Conservation (phyloP, 2,888 invertebrate species). For the Arrhopalites spinosus region DNA sequence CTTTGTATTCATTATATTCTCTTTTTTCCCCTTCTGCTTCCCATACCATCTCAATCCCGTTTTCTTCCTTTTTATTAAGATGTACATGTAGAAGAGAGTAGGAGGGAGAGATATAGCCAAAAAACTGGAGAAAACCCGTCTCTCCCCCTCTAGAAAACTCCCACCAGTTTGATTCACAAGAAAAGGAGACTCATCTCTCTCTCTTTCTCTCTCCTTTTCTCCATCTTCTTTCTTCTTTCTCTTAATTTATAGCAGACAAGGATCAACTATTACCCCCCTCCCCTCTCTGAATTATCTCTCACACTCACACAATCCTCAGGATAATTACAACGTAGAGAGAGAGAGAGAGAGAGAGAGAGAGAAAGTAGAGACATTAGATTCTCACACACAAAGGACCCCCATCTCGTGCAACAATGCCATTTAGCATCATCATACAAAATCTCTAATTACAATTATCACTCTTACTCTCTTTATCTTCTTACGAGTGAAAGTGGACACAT, state of each 20-base stretch:
- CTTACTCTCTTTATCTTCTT: too few relatives aligned
- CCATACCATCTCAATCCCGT: background rate
- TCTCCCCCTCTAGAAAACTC: background rate
- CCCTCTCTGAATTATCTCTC: background rate
- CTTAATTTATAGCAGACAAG: slow-evolving; percentile 15
- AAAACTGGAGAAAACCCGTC: background rate
- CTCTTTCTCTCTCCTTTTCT: background rate
- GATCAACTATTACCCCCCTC: slow-evolving; percentile 1
- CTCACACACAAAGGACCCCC: background rate
- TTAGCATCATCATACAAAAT: too few relatives aligned
- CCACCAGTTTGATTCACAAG: background rate
- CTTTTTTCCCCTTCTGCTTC: slow-evolving; percentile 4
- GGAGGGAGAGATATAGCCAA: too few relatives aligned
- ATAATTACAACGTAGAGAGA: background rate
- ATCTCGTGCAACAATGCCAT: too few relatives aligned
- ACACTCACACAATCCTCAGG: background rate
- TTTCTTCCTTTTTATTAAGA: too few relatives aligned
- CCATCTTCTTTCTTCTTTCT: background rate
- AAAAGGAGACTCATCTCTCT: background rate
- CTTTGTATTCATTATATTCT: slow-evolving; percentile 39
- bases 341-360: background rate
- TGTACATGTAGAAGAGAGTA: too few relatives aligned
- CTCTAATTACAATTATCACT: too few relatives aligned
- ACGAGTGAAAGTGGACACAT: too few relatives aligned
- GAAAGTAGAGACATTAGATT: background rate